A percentile compares a stretch with the other conserved stretches of the same genome.
Evolutionary conservation across 2,113 vertebrate genomes (phyloP).

Genomic region (Sphyrna mokarran): DNA sequence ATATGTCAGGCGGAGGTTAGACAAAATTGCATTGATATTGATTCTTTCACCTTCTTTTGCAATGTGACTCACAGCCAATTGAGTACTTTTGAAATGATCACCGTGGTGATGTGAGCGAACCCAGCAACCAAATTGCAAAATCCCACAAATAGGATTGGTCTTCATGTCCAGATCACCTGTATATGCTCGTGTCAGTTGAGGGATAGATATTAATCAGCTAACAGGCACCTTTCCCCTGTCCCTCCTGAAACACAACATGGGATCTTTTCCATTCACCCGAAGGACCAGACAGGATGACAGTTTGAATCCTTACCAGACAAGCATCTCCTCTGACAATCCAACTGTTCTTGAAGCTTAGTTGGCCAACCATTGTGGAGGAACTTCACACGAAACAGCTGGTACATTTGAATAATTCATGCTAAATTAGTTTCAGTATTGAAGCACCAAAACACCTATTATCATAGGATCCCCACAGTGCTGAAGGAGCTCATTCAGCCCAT

Average conservation of each 20-base stretch:
- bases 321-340: background rate
- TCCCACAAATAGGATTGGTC: background rate
- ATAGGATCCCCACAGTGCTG: too few relatives aligned
- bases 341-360: background rate
- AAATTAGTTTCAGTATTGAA: too few relatives aligned
- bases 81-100: background rate
- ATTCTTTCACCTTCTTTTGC: background rate
- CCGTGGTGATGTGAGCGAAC: background rate
- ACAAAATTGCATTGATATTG: background rate
- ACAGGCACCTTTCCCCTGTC: background rate
- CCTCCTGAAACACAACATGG: background rate
- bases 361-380: background rate
- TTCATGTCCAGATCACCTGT: too few relatives aligned
- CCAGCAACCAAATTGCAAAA: background rate
- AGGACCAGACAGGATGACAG: background rate
- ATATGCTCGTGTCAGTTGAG: background rate
- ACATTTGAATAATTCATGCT: background rate
- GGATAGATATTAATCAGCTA: background rate
- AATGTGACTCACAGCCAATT: background rate
- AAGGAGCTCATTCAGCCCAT: too few relatives aligned
- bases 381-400: background rate
- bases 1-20: background rate
- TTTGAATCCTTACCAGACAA: background rate
- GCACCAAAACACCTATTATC: background rate
- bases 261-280: background rate